Base-by-base conservation (phyloP, 2,797 vertebrate species). In the Falco concolor region DNA sequence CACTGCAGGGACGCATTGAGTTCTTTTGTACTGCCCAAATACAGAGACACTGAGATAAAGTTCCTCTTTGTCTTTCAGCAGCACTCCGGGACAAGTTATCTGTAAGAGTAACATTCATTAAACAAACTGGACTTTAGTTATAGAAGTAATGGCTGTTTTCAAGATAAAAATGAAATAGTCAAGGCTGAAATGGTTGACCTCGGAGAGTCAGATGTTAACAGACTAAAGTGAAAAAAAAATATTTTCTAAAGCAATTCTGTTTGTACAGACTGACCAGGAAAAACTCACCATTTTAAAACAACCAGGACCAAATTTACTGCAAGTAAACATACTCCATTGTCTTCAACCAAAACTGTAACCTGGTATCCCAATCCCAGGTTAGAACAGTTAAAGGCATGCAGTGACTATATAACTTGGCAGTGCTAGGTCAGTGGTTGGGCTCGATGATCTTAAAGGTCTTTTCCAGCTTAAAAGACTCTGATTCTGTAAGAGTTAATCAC, bases 11-110 rank as follows among this genome's bases (percentile, higher is more conserved):
- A 99, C 95, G 87, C 98, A 97, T 28, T 94, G 97, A 80, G 99
- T 99, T 98, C 98, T 99, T 95, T 96, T 98, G 97, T 98, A 98
- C 93, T 99, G 99, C 54, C 99, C 99, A 98, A 99, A 98, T 91
- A 99, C 97, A 93, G 98, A 98, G 92, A 99, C 98, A 93, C 98
- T 98, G 91, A 99, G 98, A 98, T 99, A 99, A 96, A 99, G 94
- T 19, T 98, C 97, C 54, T 98, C 98, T 95, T 97, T 98, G 94
- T 98, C 98, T 77, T 98, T 97, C 80, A 99, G 97, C 59, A 98
- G 76, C 81, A 98, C 98, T 83, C 98, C 99, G 9, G 98, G 99
- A 97, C 99, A 99, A 70, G 98, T 98, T 96, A 99, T 96, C 99
- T 99, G 96, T 27, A 97, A 92, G 84, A 84, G 92, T 69, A 89